These are phyloP conservation scores for Tiaroga cobitis DNA, from an alignment of 2,797 vertebrate species.

Conservation along the genomic window DNA sequence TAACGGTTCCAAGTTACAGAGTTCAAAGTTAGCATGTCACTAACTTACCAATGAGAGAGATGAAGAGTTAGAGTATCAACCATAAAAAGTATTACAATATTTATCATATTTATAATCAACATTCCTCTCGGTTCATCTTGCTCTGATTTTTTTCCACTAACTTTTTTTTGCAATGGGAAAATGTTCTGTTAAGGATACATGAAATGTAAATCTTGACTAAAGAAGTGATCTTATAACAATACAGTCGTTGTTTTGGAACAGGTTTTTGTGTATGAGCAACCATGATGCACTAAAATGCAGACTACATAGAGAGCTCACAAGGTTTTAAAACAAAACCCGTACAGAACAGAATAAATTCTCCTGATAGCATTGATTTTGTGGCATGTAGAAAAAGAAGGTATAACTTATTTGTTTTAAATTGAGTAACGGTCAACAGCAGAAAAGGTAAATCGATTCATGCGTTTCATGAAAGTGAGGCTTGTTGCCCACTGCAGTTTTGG, in stretches of 20 bases:
- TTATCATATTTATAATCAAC: neutral
- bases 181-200: neutral
- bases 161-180: neutral
- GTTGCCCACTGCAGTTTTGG: constrained; percentile 17
- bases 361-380: constrained; percentile 18
- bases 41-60: neutral
- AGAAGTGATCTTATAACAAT: neutral
- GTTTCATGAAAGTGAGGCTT: constrained; percentile 38
- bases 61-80: neutral
- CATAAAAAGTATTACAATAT: neutral
- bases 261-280: neutral
- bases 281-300: neutral
- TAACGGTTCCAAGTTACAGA: neutral
- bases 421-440: neutral
- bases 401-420: constrained; percentile 11
- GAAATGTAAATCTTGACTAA: neutral
- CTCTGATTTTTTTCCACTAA: neutral
- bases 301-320: neutral
- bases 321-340: neutral
- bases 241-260: neutral
- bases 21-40: neutral
- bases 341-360: neutral
- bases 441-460: neutral
- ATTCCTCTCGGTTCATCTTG: neutral
- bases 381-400: neutral